phyloP scores from a whole-genome alignment of 53 echinoderm and acorn worm species.

The Hippasteria phrygiana region DNA sequence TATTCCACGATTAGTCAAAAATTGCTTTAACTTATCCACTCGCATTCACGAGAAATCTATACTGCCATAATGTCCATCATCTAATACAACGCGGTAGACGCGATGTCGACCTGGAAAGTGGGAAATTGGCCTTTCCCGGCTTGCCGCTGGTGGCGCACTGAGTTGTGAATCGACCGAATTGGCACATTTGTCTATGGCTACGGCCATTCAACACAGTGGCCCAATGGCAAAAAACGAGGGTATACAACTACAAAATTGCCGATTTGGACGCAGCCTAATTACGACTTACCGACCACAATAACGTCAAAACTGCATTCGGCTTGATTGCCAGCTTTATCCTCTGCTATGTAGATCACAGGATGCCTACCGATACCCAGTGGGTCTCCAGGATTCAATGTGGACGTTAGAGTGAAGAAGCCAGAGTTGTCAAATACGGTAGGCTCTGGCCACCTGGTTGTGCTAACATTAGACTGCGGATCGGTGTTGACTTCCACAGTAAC shows the following conservation, averaged over 20 bases:
- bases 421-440: neutral
- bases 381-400: neutral
- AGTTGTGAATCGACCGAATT: no score
- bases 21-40: no score
- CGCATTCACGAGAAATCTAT: no score
- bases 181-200: no score
- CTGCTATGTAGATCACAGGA: constrained; percentile 32
- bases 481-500: neutral
- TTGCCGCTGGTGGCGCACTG: no score
- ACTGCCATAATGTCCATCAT: no score
- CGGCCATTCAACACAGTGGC: neutral
- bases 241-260: neutral
- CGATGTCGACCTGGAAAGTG: no score
- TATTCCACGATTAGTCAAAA: no score
- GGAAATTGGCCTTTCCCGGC: no score
- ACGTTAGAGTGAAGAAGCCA: neutral
- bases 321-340: constrained; percentile 62
- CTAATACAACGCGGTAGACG: no score
- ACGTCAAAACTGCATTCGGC: constrained; percentile 57
- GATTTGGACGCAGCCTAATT: no score
- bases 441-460: neutral
- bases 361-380: neutral
- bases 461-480: neutral
- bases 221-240: neutral
- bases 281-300: neutral